Conservation (phyloP, 2,113 vertebrate species). For the Thalassarche chlororhynchos region DNA sequence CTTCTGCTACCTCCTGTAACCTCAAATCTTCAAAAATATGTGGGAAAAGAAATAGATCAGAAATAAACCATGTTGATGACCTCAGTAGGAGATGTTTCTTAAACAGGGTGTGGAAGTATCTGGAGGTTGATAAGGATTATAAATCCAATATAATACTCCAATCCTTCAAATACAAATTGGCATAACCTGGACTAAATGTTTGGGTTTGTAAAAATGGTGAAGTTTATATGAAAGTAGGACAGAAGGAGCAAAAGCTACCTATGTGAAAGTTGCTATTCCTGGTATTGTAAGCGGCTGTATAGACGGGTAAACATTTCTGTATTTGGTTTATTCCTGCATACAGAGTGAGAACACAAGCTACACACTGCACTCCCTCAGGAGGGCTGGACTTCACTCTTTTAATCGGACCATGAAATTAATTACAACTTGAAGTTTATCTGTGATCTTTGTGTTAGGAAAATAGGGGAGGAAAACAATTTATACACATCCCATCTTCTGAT, state of each 20-base stretch:
- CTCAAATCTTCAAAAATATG: background rate
- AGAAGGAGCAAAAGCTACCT: background rate
- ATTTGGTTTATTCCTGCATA: background rate
- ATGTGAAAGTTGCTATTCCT: background rate
- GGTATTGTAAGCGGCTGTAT: background rate
- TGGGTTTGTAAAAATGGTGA: background rate
- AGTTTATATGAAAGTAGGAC: background rate
- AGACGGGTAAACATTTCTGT: background rate
- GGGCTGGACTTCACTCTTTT: background rate
- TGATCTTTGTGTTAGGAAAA: background rate
- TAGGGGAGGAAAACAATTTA: background rate
- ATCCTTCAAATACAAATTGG: background rate
- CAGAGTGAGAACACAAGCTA: background rate
- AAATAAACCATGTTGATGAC: background rate
- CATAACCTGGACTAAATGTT: background rate
- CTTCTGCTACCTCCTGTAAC: constrained; percentile 38
- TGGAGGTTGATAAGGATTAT: background rate
- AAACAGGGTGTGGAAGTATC: background rate
- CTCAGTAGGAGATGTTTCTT: background rate
- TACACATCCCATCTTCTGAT: background rate
- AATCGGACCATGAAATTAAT: background rate
- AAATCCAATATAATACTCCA: background rate
- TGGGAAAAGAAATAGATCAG: background rate
- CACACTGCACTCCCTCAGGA: background rate
- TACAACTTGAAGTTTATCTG: background rate